A percentile compares a stretch with the other conserved stretches of the same genome.
Conservation (phyloP, 1,140 invertebrate genomes). For the Saccostrea echinata region DNA sequence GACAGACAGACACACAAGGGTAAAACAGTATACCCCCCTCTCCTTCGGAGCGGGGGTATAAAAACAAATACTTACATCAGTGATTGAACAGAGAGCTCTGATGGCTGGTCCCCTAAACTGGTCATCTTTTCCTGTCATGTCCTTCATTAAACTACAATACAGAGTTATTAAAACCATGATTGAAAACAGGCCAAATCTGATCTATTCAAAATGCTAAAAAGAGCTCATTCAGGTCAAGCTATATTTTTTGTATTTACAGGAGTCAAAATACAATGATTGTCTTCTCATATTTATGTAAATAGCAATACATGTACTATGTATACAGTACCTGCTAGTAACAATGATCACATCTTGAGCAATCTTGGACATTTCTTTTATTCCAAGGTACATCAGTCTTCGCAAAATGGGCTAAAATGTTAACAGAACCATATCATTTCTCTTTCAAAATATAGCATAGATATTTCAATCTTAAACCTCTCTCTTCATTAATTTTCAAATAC, state of each 20-base stretch:
- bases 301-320: not conserved
- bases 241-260: not conserved
- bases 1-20: no score
- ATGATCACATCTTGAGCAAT: conserved; percentile 99
- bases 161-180: not conserved
- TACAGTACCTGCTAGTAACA: conserved; percentile 86
- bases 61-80: conserved; percentile 90
- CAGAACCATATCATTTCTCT: not conserved
- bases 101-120: conserved; percentile 97
- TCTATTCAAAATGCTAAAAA: not conserved
- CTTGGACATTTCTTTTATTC: conserved; percentile 97
- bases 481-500: no score
- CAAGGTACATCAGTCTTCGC: conserved; percentile 96
- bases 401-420: conserved; percentile 83
- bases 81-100: conserved; percentile 97
- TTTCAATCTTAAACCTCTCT: no score
- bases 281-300: not conserved
- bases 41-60: no score
- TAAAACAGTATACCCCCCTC: no score
- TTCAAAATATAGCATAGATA: conserved; percentile 26
- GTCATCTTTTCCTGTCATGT: conserved; percentile 99
- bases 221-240: not conserved
- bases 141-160: conserved; percentile 94
- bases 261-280: not conserved
- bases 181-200: not conserved